Evolutionary conservation across 2,888 invertebrate genomes (phyloP).

Genomic region (Electrophaes corylata): DNA sequence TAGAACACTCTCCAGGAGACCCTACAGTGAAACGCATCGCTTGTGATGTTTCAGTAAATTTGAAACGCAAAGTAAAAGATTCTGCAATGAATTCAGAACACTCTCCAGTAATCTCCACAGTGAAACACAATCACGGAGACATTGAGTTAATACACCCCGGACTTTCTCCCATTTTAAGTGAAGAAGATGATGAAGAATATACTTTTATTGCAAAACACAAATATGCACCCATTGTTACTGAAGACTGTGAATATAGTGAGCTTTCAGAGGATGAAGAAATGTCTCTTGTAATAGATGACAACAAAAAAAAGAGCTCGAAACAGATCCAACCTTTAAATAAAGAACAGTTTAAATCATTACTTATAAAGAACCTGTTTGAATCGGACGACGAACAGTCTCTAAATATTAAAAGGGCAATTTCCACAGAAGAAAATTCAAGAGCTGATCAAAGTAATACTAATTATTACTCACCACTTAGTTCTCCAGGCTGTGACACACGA

Average conservation of each 20-base stretch:
- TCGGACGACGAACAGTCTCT: background rate
- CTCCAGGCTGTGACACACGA: background rate
- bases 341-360: background rate
- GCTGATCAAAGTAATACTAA: background rate
- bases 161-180: background rate
- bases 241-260: background rate
- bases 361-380: background rate
- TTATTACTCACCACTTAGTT: background rate
- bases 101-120: background rate
- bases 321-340: background rate
- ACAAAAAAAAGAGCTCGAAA: background rate
- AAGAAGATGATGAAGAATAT: background rate
- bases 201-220: slow-evolving; percentile 5
- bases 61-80: background rate
- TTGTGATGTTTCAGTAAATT: too few relatives aligned
- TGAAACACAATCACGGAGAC: background rate
- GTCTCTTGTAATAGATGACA: slow-evolving; percentile 1
- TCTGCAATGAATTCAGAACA: background rate
- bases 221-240: background rate
- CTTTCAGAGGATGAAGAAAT: slow-evolving; percentile 2
- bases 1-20: background rate
- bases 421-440: background rate
- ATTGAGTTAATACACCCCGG: background rate
- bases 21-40: background rate
- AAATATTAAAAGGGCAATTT: background rate